phyloP scores from a whole-genome alignment of 2,888 invertebrate species.

The Morpho helenor region DNA sequence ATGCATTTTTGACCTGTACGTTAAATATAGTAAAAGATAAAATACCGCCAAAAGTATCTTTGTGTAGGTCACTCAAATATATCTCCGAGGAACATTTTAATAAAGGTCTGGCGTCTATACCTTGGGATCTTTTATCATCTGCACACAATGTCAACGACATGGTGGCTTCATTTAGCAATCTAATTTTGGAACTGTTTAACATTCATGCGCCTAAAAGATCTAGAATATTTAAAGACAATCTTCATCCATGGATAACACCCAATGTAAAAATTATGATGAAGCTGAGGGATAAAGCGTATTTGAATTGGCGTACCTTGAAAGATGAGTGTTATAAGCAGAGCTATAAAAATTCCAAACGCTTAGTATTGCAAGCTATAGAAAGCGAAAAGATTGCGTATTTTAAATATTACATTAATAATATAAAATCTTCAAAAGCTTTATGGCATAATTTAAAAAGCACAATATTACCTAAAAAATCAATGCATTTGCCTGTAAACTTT shows the following conservation, averaged over 20 bases:
- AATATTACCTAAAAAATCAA: slow-evolving; percentile 2
- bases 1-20: background rate
- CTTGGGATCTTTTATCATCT: background rate
- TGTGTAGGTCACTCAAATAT: background rate
- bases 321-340: slow-evolving; percentile 7
- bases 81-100: slow-evolving; percentile 1
- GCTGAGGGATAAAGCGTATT: slow-evolving; percentile 6
- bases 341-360: slow-evolving; percentile 14
- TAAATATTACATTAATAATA: slow-evolving; percentile 9
- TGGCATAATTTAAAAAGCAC: slow-evolving; percentile 16
- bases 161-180: background rate
- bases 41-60: slow-evolving; percentile 1
- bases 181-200: background rate
- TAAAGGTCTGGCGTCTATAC: background rate
- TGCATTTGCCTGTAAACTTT: slow-evolving; percentile 7
- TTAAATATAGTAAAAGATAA: slow-evolving; percentile 9
- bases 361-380: slow-evolving; percentile 8
- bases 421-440: slow-evolving; percentile 4
- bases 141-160: background rate
- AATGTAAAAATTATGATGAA: slow-evolving; percentile 18
- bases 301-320: slow-evolving; percentile 4
- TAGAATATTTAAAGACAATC: background rate
- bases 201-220: slow-evolving; percentile 3
- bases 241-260: slow-evolving; percentile 16
- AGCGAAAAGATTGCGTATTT: slow-evolving; percentile 18